Percentiles rank a stretch among this genome's conserved stretches.
These are phyloP conservation scores for Xylota segnis DNA, from an alignment of 2,888 invertebrate genomes.

Conservation along the genomic window DNA sequence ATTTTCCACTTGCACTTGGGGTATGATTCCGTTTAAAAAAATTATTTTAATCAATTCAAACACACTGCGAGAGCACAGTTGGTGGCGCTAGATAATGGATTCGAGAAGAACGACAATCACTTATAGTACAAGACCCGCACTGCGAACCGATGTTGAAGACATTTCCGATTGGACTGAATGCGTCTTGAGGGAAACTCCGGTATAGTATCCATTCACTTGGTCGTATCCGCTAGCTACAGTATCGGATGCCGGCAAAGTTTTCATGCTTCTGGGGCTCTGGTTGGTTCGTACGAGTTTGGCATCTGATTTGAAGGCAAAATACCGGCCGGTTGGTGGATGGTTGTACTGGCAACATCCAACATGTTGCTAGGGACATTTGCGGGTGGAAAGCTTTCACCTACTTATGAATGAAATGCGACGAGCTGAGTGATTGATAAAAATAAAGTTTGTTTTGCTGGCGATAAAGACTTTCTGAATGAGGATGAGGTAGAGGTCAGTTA, in stretches of 20 bases:
- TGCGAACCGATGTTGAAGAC: slow-evolving; percentile 69
- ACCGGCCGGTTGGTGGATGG: slow-evolving; percentile 38
- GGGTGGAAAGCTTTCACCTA: slow-evolving; percentile 43
- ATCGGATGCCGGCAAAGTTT: slow-evolving; percentile 65
- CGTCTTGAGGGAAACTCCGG: slow-evolving; percentile 56
- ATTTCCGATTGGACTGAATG: slow-evolving; percentile 68
- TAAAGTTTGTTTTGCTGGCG: slow-evolving; percentile 31
- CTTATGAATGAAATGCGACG: slow-evolving; percentile 67
- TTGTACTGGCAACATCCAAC: slow-evolving; percentile 63
- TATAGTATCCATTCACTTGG: slow-evolving; percentile 45
- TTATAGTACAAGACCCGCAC: slow-evolving; percentile 49
- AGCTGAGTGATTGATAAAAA: slow-evolving; percentile 36
- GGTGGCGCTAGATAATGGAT: neutral
- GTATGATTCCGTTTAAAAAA: slow-evolving; percentile 12
- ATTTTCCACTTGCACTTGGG: neutral
- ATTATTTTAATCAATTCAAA: slow-evolving; percentile 11
- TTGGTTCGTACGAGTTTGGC: neutral
- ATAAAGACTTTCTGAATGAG: slow-evolving; percentile 3
- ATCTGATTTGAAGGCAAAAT: slow-evolving; percentile 36
- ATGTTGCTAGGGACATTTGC: slow-evolving; percentile 52
- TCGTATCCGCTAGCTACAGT: slow-evolving; percentile 58
- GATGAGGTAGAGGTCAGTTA: neutral
- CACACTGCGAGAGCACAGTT: neutral
- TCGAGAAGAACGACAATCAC: slow-evolving; percentile 19
- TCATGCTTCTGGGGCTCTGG: slow-evolving; percentile 22